Base-by-base conservation (phyloP, 2,888 invertebrate genomes). In the Tricholauxania praeusta region DNA sequence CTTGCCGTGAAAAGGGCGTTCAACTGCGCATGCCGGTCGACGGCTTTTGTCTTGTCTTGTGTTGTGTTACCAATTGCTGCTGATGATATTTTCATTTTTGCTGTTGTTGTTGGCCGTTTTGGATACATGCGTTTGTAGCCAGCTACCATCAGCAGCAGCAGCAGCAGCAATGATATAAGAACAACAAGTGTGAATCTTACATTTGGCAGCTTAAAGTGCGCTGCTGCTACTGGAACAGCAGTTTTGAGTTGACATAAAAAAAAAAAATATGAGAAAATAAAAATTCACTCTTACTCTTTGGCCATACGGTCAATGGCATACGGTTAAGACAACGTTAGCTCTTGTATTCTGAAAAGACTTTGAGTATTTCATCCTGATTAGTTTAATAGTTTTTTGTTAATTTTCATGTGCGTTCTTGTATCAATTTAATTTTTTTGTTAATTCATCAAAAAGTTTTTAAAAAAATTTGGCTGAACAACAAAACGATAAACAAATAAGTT, bases 1-100 rank as follows among this genome's bases (percentile, higher is more conserved):
- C 83, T 85, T 86, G 86, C 84, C 85, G 84, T 86, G 85, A 85
- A 86, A 86, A 86, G 86, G 86, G 85, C 86, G 83, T 86, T 86
- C 85, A 86, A 86, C 85, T 83, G 80, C 76, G 79, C 78, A 79
- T 78, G 80, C 68, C 75, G 72, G 72, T 77, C 72, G 74, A 76
- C 71, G 71, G 71, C 65, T 64, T 66, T 53, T 63, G 52, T 28
- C 14, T 48, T 52, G 78, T 77, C 78, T 79, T 81, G 79, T 82
- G 6, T 6, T 39, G 7, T 39, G 39, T 39, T 39, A 39, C 39
- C 39, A 39, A 39, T 39, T 39, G 39, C 10, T 39, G 39, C 39
- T 39, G 39, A 82, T 63, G 55, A 48, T 53, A 14, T 53, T 62
- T 19, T 39, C 12, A 66, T 53, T 39, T n/a, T 72, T 67, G 71